Conservation (phyloP, 2,113 vertebrate species). For the Chaetodon auriga region DNA sequence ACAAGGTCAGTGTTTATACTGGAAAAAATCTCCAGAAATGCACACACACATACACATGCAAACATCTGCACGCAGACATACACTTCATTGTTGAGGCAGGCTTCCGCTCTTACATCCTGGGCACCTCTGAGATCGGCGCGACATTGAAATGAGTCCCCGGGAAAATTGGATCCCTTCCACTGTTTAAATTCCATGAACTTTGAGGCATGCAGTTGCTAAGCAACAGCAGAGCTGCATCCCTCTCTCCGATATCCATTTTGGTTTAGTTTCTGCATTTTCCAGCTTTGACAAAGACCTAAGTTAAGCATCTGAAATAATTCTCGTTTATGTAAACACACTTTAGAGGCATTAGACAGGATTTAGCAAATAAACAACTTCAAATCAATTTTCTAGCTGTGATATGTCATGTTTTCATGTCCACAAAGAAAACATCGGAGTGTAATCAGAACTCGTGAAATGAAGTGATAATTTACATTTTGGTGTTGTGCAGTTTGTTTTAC, state of each 20-base stretch:
- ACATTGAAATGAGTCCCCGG: constrained; percentile 66
- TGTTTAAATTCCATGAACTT: constrained; percentile 74
- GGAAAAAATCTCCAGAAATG: too few relatives aligned
- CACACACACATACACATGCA: constrained; percentile 4
- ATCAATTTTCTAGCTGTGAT: constrained; percentile 15
- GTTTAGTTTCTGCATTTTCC: constrained; percentile 64
- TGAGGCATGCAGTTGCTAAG: constrained; percentile 81
- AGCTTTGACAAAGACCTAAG: constrained; percentile 54
- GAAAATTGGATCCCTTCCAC: constrained; percentile 74
- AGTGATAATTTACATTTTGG: not conserved
- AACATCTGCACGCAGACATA: not conserved
- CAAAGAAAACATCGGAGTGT: not conserved
- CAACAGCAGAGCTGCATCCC: constrained; percentile 72
- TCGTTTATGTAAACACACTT: constrained; percentile 40
- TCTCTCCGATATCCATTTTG: constrained; percentile 61
- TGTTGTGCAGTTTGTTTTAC: not conserved
- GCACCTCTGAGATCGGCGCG: constrained; percentile 33
- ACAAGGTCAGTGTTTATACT: too few relatives aligned
- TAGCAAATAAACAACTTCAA: constrained; percentile 25
- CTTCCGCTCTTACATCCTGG: constrained; percentile 30
- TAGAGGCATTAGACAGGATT: constrained; percentile 8
- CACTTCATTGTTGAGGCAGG: not conserved
- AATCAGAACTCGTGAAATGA: not conserved
- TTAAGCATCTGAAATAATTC: constrained; percentile 55
- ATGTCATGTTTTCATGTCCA: constrained; percentile 4